A percentile compares a stretch with the other conserved stretches of the same genome.
Conservation (phyloP, 2,797 vertebrate species). For the Ceyx erithaca region DNA sequence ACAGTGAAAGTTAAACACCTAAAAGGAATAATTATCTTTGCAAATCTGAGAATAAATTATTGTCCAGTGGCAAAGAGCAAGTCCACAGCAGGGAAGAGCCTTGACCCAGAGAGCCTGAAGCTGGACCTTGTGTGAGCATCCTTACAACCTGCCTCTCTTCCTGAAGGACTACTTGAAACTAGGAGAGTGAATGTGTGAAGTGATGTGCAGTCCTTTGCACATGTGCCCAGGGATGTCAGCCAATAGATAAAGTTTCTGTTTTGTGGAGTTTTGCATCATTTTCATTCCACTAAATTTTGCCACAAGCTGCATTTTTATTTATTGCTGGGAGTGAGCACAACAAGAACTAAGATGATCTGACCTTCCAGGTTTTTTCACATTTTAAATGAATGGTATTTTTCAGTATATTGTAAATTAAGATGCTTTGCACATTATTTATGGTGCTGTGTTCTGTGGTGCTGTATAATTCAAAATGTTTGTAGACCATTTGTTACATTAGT, state of each 20-base stretch:
- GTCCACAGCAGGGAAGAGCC: neutral
- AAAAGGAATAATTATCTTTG: neutral
- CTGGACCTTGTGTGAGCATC: neutral
- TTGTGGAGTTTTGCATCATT: neutral
- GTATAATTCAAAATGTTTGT: constrained; percentile 50
- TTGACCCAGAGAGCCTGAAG: neutral
- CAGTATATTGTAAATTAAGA: neutral
- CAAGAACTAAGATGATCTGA: neutral
- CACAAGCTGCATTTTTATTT: neutral
- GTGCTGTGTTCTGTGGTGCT: neutral
- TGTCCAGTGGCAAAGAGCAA: neutral
- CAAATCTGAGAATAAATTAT: neutral
- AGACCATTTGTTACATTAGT: neutral
- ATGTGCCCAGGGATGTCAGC: neutral
- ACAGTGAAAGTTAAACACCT: neutral
- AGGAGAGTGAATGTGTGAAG: too few relatives aligned
- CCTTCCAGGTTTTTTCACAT: neutral
- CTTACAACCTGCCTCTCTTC: neutral
- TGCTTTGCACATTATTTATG: constrained; percentile 22
- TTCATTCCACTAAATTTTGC: neutral
- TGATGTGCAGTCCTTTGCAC: neutral
- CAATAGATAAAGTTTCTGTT: neutral
- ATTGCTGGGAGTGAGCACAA: neutral
- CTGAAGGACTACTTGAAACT: neutral
- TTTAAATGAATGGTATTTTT: neutral